Conservation (phyloP, 1,140 invertebrate genomes). For the Zaprionus ghesquierei region DNA sequence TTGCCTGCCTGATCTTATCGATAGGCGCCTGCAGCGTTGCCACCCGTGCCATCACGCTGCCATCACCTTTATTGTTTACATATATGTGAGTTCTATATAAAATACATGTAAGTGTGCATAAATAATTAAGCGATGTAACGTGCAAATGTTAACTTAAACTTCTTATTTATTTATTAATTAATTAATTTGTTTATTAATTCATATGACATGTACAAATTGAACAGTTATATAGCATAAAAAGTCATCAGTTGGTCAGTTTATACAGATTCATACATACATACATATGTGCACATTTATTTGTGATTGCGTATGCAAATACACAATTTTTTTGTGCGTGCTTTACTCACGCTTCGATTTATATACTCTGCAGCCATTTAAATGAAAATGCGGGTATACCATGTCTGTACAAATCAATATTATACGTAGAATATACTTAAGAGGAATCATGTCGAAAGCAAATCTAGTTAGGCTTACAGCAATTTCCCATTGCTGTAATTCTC, state of each 20-base stretch:
- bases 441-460: too few species aligned
- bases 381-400: neutral
- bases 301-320: neutral
- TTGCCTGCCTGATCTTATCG: too few species aligned
- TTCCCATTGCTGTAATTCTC: neutral
- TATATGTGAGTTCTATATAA: too few species aligned
- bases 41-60: too few species aligned
- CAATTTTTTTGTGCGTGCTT: neutral
- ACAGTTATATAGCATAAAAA: neutral
- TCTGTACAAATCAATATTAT: neutral
- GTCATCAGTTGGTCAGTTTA: neutral
- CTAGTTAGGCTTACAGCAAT: neutral
- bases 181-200: slow-evolving; percentile 2
- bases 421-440: too few species aligned
- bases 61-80: too few species aligned
- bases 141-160: neutral
- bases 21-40: too few species aligned
- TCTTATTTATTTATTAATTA: neutral
- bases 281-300: neutral
- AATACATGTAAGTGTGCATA: neutral
- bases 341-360: neutral
- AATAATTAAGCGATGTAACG: neutral
- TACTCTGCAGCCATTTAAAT: neutral
- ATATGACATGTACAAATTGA: neutral
- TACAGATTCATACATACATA: neutral